Evolutionary conservation across 1,140 invertebrate genomes (phyloP).

Genomic region (Lanistes nyassanus): DNA sequence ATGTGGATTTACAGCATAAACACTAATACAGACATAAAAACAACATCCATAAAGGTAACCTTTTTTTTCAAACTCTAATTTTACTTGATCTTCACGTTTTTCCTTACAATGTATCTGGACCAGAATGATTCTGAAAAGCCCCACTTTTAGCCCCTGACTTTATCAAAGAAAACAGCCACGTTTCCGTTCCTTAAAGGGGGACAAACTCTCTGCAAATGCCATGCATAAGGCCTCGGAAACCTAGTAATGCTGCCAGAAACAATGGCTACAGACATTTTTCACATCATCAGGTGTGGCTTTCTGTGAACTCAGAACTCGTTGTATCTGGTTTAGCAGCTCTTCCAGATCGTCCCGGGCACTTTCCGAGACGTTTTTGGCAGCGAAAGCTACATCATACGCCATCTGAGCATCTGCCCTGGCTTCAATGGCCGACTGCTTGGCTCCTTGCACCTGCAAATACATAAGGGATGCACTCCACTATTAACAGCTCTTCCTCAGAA

Average conservation of each 20-base stretch:
- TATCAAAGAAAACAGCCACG: background rate
- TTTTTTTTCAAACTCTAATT: too few relatives aligned
- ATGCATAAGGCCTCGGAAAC: too few relatives aligned
- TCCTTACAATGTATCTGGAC: too few relatives aligned
- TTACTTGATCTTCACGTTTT: too few relatives aligned
- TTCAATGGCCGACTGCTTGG: slow-evolving; percentile 71
- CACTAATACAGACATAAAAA: too few relatives aligned
- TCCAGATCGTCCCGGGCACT: slow-evolving; percentile 69
- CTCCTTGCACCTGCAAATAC: slow-evolving; percentile 70
- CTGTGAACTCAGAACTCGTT: slow-evolving; percentile 79
- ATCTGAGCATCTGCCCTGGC: slow-evolving; percentile 73
- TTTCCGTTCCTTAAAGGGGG: background rate
- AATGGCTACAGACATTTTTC: slow-evolving; percentile 73
- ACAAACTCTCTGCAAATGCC: background rate
- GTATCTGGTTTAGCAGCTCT: slow-evolving; percentile 76
- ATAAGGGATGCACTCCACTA: too few relatives aligned
- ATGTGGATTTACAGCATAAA: too few relatives aligned
- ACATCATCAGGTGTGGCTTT: slow-evolving; percentile 85
- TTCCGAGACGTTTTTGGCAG: slow-evolving; percentile 73
- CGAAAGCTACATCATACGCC: slow-evolving; percentile 71
- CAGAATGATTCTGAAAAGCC: too few relatives aligned
- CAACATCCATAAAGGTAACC: too few relatives aligned
- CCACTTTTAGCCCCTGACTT: background rate
- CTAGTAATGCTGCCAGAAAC: slow-evolving; percentile 16
- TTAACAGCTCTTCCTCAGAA: too few relatives aligned